phyloP scores from a whole-genome alignment of 2,113 vertebrate species.

The Falcunculus frontatus region DNA sequence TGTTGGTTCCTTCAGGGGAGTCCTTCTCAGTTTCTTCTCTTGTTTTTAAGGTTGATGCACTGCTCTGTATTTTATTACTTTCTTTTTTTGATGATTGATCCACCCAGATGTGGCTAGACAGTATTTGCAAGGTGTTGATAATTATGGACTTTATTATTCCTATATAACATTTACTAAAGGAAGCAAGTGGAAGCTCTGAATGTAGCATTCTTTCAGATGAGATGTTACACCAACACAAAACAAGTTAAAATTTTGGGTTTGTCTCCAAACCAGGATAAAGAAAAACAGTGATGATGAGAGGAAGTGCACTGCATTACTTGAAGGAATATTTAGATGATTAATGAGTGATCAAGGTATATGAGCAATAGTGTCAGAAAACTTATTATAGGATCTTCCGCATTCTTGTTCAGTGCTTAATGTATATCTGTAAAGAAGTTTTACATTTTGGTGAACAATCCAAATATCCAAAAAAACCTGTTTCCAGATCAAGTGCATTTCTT shows the following conservation, averaged over 20 bases:
- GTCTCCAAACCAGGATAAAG: background rate
- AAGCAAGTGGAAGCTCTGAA: background rate
- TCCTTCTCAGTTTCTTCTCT: background rate
- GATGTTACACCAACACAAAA: background rate
- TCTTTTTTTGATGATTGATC: background rate
- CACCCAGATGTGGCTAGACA: background rate
- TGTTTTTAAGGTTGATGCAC: background rate
- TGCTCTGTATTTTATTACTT: background rate
- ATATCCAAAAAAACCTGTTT: accelerated
- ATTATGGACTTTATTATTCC: background rate
- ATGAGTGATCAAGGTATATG: background rate
- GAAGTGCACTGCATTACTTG: background rate
- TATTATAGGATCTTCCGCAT: background rate
- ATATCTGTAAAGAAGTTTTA: background rate
- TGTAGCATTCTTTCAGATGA: background rate
- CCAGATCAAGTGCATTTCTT: background rate
- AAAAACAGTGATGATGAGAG: background rate
- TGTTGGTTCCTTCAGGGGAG: background rate
- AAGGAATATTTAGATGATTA: background rate
- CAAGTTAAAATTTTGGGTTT: background rate
- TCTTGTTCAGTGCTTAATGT: background rate
- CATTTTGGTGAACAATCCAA: background rate
- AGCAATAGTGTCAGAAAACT: background rate
- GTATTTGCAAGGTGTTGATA: background rate
- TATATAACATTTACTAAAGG: background rate